These are phyloP conservation scores for Hybognathus amarus DNA, from an alignment of 2,797 vertebrate genomes.

Conservation along the genomic window DNA sequence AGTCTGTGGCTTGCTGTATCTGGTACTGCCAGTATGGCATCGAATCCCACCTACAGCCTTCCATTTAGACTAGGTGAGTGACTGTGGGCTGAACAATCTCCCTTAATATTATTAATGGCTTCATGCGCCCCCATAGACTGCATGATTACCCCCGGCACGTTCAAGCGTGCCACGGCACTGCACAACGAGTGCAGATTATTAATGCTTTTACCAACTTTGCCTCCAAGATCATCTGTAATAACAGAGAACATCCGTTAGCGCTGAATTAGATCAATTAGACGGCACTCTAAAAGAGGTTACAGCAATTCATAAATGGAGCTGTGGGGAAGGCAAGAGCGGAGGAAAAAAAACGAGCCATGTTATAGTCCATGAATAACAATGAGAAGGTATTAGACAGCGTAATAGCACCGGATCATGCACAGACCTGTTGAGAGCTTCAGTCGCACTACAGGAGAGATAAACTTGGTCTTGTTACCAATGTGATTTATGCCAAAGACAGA, in stretches of 20 bases:
- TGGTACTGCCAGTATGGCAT: conserved; percentile 45
- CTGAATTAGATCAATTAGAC: conserved; percentile 69
- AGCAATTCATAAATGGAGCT: conserved; percentile 65
- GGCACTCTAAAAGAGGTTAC: conserved; percentile 65
- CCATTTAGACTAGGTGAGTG: conserved; percentile 51
- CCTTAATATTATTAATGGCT: conserved; percentile 62
- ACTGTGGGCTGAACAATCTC: conserved; percentile 56
- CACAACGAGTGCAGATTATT: conserved; percentile 58
- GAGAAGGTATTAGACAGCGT: conserved; percentile 59
- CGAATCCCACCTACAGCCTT: conserved; percentile 49
- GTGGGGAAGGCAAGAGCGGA: conserved; percentile 47
- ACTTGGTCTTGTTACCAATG: conserved; percentile 57
- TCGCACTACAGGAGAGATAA: conserved; percentile 55
- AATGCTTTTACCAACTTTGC: conserved; percentile 66
- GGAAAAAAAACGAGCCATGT: conserved; percentile 44
- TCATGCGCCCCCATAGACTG: conserved; percentile 61
- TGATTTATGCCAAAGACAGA: conserved; percentile 46
- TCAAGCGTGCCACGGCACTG: conserved; percentile 29
- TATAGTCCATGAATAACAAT: conserved; percentile 67
- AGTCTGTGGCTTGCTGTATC: not conserved
- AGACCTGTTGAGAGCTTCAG: conserved; percentile 60
- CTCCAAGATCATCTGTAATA: conserved; percentile 68
- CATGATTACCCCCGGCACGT: conserved; percentile 51
- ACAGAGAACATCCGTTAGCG: conserved; percentile 64
- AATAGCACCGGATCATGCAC: conserved; percentile 60